Percentiles rank a stretch among this genome's conserved stretches.
Conservation (phyloP, 1,140 invertebrate genomes). For the Acromyrmex heyeri region DNA sequence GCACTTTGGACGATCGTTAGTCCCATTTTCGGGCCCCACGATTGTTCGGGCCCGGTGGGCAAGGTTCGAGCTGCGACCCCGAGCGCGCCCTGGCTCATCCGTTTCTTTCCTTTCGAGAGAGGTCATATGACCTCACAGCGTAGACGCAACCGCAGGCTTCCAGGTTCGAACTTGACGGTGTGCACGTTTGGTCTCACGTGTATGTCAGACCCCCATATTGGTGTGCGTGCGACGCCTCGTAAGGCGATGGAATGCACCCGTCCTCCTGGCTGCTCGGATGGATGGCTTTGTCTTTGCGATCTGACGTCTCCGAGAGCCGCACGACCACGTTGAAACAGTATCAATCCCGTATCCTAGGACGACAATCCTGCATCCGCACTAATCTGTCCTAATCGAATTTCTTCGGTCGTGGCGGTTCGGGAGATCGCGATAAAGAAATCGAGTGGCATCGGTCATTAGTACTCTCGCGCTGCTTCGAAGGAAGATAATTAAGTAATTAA, state of each 20-base stretch:
- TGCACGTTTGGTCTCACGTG: neutral
- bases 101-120: conserved; percentile 74
- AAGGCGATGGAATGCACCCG: conserved; percentile 83
- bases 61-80: conserved; percentile 42
- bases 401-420: neutral
- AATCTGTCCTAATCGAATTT: conserved; percentile 70
- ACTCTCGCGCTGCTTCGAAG: conserved; percentile 20
- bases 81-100: conserved; percentile 38
- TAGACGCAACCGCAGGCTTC: conserved; percentile 76
- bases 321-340: conserved; percentile 10
- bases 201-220: neutral
- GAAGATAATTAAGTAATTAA: neutral
- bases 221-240: conserved; percentile 76
- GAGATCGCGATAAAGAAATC: conserved; percentile 29
- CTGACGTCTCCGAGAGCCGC: conserved; percentile 79
- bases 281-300: conserved; percentile 83
- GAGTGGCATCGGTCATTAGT: conserved; percentile 42
- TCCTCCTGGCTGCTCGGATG: conserved; percentile 73
- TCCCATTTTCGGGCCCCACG: conserved; percentile 55
- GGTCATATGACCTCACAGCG: conserved; percentile 78
- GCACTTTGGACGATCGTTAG: conserved; percentile 54
- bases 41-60: conserved; percentile 43
- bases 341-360: conserved; percentile 15
- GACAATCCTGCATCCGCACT: conserved; percentile 55
- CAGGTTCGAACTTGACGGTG: conserved; percentile 61